A percentile compares a stretch with the other conserved stretches of the same genome.
Conservation (phyloP, 1,140 invertebrate genomes). For the Papilio aristodemus region DNA sequence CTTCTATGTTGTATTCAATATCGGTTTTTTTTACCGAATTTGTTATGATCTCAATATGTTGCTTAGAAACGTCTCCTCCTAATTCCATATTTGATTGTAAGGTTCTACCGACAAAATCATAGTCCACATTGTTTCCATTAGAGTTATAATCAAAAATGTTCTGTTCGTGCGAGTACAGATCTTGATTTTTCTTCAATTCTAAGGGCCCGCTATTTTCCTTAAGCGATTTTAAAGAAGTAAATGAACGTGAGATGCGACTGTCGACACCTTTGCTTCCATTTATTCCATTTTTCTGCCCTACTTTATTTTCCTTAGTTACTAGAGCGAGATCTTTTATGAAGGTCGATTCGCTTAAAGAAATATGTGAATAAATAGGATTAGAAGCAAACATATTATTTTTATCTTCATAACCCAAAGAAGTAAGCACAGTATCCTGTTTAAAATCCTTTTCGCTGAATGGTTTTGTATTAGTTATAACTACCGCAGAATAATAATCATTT, state of each 20-base stretch:
- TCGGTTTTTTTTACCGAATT: not conserved
- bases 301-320: not conserved
- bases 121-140: not conserved
- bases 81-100: not conserved
- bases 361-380: not conserved
- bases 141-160: not conserved
- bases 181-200: slow-evolving; percentile 12
- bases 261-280: slow-evolving; percentile 2
- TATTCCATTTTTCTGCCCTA: slow-evolving; percentile 2
- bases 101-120: not conserved
- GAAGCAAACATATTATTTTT: slow-evolving; percentile 1
- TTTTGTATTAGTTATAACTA: not conserved
- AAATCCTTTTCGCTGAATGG: not conserved
- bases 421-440: not conserved
- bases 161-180: not conserved
- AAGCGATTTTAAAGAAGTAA: slow-evolving; percentile 3
- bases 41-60: not conserved
- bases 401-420: not conserved
- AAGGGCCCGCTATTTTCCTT: not conserved
- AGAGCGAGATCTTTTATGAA: slow-evolving; percentile 2
- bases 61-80: not conserved
- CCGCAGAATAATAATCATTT: slow-evolving; percentile 15
- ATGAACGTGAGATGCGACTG: slow-evolving; percentile 1
- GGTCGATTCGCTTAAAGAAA: slow-evolving; percentile 23
- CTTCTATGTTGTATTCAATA: not conserved